These are phyloP conservation scores for Eumeta japonica DNA, from an alignment of 1,140 invertebrate species.

Conservation along the genomic window DNA sequence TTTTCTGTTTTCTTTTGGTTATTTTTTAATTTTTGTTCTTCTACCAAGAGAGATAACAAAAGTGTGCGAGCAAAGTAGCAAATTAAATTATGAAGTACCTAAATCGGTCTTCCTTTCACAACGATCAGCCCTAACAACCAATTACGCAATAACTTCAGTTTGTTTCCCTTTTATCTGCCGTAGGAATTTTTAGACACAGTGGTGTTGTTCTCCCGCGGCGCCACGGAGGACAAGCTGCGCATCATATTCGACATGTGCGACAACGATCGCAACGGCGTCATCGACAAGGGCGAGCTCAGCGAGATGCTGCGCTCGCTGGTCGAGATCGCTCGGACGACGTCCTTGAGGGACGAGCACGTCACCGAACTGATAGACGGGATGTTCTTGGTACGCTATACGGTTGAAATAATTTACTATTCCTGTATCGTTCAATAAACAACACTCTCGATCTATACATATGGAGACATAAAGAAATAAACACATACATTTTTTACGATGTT, in stretches of 20 bases:
- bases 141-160: neutral
- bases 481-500: too few species aligned
- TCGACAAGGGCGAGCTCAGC: slow-evolving; percentile 90
- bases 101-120: too few species aligned
- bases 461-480: too few species aligned
- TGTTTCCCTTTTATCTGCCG: slow-evolving; percentile 10
- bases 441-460: too few species aligned
- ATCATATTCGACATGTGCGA: slow-evolving; percentile 99
- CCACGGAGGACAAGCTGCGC: slow-evolving; percentile 92
- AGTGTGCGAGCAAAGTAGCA: too few species aligned
- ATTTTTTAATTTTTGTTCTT: too few species aligned
- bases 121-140: slow-evolving; percentile 3
- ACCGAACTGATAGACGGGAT: slow-evolving; percentile 93
- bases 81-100: too few species aligned
- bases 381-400: too few species aligned
- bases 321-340: slow-evolving; percentile 91
- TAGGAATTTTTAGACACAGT: slow-evolving; percentile 96
- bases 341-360: slow-evolving; percentile 83
- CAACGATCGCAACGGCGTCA: slow-evolving; percentile 91
- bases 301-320: slow-evolving; percentile 93
- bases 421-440: too few species aligned
- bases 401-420: too few species aligned
- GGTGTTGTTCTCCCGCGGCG: slow-evolving; percentile 85
- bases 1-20: neutral
- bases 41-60: too few species aligned